Base-by-base conservation (phyloP, 2,797 vertebrate species). In the Lepidocolaptes lacrymiger region DNA sequence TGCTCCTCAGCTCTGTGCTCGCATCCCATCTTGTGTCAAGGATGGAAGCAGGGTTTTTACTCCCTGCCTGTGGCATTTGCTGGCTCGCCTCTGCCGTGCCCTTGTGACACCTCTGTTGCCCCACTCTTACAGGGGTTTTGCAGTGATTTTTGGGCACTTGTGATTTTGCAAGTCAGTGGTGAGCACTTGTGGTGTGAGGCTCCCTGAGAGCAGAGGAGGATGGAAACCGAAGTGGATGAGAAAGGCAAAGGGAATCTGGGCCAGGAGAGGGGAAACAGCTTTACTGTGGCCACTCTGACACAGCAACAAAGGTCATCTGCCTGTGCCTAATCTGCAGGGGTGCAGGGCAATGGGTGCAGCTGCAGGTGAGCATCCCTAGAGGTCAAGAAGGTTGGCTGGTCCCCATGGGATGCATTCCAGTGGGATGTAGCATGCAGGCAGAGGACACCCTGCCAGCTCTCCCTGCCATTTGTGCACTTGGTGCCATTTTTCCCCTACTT, bases 391-490 rank as follows among this genome's bases (percentile, higher is more conserved):
- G 3, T 21, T n/a, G 15, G 54, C 30, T 7, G 18, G 18, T 67
- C 26, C 2, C 1, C 0, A 1, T 19, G 54, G 37, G 75, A 14
- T 76, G 9, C 21, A 0, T 39, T 9, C 28, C 2, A 1, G 14
- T 16, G 9, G 49, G 14, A 6, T 23, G 4, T 2, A 7, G 37
- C 28, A 12, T 7, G 23, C 12, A 27, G 51, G n/a, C 67, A 79
- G 67, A 82, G 27, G 28, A 6, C 22, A n/a, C 26, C 30, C 26
- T 72, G 44, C 20, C 55, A 41, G 32, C 48, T 77, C 44, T 63
- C n/a, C 39, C 37, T 55, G 66, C 43, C 14, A 6, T 75, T 79
- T 6, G 3, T 87, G 26, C 14, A 37, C 17, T 43, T 56, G 19
- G 4, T 30, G n/a, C n/a, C 22, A 14, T 49, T 76, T 64, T 17